A percentile compares a stretch with the other conserved stretches of the same genome.
These are phyloP conservation scores for Morpho helenor DNA, from an alignment of 2,888 invertebrate species.

Conservation along the genomic window DNA sequence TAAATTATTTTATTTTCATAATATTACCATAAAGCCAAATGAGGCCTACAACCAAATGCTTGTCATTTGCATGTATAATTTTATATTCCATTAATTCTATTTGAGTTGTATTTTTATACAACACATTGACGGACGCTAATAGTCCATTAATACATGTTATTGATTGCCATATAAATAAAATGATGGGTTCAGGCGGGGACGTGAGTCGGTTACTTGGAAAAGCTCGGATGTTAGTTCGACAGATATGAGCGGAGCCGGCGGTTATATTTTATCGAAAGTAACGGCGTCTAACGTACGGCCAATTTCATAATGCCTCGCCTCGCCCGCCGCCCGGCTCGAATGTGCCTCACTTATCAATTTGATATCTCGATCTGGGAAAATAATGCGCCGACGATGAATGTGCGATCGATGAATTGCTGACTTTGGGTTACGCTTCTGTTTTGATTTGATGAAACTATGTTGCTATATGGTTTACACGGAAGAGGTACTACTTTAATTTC, in stretches of 20 bases:
- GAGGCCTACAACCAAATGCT: neutral
- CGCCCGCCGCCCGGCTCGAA: constrained; percentile 50
- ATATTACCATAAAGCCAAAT: constrained; percentile 1
- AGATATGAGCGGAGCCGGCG: constrained; percentile 72
- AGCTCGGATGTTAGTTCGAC: constrained; percentile 49
- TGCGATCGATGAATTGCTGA: constrained; percentile 37
- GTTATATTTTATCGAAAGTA: constrained; percentile 78
- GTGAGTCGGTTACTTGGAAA: constrained; percentile 55
- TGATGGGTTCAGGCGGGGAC: constrained; percentile 50
- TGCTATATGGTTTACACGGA: too few species aligned
- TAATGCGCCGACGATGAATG: constrained; percentile 60
- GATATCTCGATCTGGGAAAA: constrained; percentile 74
- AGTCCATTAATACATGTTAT: constrained; percentile 45
- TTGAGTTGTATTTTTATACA: constrained; percentile 3
- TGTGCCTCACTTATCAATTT: constrained; percentile 77
- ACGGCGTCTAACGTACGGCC: constrained; percentile 77
- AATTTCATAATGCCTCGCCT: constrained; percentile 77
- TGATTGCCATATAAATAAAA: constrained; percentile 52
- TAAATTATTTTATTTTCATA: neutral
- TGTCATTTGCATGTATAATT: constrained; percentile 4
- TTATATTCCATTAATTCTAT: neutral
- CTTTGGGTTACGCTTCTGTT: constrained; percentile 18
- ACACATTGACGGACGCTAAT: constrained; percentile 30
- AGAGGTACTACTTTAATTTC: neutral
- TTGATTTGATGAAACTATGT: neutral